Conservation (phyloP, 2,113 vertebrate species). For the Brienomyrus longianalis region DNA sequence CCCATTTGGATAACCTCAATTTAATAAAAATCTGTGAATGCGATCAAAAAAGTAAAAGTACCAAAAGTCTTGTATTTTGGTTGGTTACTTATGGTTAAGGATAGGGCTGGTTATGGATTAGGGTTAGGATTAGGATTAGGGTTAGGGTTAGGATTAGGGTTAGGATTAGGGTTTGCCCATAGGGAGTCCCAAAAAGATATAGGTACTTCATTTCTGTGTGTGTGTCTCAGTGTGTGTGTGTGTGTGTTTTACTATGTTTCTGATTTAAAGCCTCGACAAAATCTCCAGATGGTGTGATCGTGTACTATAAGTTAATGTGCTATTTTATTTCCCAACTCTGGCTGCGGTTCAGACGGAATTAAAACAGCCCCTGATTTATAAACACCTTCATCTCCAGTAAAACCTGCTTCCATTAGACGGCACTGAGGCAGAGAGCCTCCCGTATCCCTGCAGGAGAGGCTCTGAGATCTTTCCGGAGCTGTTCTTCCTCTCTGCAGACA, state of each 20-base stretch:
- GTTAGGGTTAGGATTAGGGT: too few species aligned
- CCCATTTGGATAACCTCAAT: not conserved
- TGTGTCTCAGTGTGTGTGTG: not conserved
- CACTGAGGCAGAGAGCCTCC: not conserved
- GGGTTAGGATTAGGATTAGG: too few species aligned
- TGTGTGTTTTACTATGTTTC: not conserved
- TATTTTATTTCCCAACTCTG: not conserved
- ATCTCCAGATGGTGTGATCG: not conserved
- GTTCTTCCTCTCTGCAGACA: not conserved
- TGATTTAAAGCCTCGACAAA: not conserved
- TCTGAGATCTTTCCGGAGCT: not conserved
- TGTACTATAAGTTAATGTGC: not conserved
- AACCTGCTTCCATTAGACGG: not conserved
- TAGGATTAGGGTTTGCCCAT: too few species aligned
- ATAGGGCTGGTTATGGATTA: too few species aligned
- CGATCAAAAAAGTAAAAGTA: not conserved
- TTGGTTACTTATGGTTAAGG: too few species aligned
- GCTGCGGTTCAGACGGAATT: not conserved
- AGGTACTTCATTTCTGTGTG: not conserved
- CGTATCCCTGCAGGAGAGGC: not conserved
- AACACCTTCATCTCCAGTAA: not conserved
- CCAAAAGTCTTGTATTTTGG: not conserved
- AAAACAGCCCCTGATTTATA: not conserved
- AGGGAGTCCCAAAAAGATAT: too few species aligned
- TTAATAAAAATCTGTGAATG: not conserved